These are phyloP conservation scores for Neodiprion fabricii DNA, from an alignment of 1,140 invertebrate genomes.

Conservation along the genomic window DNA sequence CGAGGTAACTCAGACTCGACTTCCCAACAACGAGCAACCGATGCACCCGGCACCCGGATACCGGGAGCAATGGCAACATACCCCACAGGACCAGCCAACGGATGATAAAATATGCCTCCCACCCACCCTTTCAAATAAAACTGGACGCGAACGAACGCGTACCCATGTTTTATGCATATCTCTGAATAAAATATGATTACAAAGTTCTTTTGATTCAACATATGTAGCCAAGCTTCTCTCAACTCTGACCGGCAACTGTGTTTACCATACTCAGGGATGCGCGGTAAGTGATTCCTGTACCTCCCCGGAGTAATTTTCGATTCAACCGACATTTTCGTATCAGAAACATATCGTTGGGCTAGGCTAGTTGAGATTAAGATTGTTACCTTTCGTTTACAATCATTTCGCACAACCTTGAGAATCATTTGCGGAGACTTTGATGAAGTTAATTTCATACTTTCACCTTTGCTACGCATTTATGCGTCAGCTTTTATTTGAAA, in stretches of 20 bases:
- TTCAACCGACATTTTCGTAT: no score
- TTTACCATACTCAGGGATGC: background rate
- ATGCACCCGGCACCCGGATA: constrained; percentile 24
- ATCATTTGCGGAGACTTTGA: no score
- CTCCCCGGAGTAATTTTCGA: no score
- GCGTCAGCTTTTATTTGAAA: background rate
- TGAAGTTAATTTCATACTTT: no score
- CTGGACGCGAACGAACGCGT: constrained; percentile 29
- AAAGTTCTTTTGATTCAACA: constrained; percentile 44
- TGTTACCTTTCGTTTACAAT: no score
- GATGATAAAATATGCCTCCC: constrained; percentile 34
- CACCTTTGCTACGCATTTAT: no score
- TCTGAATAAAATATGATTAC: constrained; percentile 50
- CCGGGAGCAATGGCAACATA: constrained; percentile 10
- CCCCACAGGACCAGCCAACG: constrained; percentile 19
- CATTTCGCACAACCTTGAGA: no score
- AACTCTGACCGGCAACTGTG: background rate
- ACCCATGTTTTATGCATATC: constrained; percentile 63
- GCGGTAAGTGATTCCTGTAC: background rate
- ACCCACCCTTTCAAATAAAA: constrained; percentile 33
- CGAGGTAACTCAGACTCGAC: constrained; percentile 21
- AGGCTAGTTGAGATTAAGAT: no score
- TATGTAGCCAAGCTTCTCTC: constrained; percentile 32
- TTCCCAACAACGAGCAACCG: constrained; percentile 19
- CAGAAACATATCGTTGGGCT: no score